Conservation (phyloP, 2,113 vertebrate genomes). For the Austrofundulus limnaeus region DNA sequence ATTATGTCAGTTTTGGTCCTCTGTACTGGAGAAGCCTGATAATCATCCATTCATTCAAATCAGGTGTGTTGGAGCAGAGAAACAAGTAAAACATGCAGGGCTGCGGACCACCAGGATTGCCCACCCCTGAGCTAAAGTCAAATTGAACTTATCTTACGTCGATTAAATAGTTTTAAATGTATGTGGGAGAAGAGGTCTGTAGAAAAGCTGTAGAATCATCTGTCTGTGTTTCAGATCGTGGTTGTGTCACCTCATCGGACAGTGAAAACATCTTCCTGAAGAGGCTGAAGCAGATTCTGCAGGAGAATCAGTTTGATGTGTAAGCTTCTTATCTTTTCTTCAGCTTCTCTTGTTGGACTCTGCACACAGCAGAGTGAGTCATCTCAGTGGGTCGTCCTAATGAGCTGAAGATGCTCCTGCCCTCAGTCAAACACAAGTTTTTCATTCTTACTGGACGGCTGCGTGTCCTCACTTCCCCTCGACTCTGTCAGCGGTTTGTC, state of each 20-base stretch:
- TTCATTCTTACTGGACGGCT: constrained; percentile 9
- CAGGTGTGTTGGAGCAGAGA: too few species aligned
- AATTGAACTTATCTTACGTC: too few species aligned
- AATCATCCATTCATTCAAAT: too few species aligned
- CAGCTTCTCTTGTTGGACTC: neutral
- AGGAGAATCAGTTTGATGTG: constrained; percentile 91
- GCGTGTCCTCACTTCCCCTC: constrained; percentile 19
- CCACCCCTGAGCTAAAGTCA: too few species aligned
- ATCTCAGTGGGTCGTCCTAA: constrained; percentile 6
- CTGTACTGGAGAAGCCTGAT: too few species aligned
- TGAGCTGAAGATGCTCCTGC: constrained; percentile 25
- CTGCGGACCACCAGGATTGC: too few species aligned
- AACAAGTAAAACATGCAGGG: too few species aligned
- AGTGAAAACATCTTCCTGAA: constrained; percentile 92
- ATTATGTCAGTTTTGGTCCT: too few species aligned
- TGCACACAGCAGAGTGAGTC: neutral
- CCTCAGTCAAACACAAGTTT: constrained; percentile 10
- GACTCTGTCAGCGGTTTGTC: constrained; percentile 10
- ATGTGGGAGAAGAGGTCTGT: too few species aligned
- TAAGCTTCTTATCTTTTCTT: constrained; percentile 76
- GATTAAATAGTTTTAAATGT: too few species aligned
- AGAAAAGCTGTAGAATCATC: neutral
- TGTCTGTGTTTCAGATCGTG: constrained; percentile 84
- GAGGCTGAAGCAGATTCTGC: constrained; percentile 92
- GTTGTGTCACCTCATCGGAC: constrained; percentile 82